phyloP scores from a whole-genome alignment of 2,113 vertebrate genomes.

The Bungarus multicinctus region DNA sequence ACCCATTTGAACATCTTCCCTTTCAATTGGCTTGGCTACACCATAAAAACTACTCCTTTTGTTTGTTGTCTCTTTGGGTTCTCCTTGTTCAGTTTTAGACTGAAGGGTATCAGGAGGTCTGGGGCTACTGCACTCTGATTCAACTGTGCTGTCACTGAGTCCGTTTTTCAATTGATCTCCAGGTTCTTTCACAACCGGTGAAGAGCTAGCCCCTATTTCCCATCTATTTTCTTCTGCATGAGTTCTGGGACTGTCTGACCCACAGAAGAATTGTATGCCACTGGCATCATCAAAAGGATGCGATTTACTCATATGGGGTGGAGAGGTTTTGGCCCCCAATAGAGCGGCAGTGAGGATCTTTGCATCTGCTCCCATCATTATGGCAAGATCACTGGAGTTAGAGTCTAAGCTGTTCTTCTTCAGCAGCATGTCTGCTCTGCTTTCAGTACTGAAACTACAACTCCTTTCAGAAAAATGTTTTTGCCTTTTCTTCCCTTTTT shows the following conservation, averaged over 20 bases:
- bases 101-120: slow-evolving; percentile 21
- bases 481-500: slow-evolving; percentile 78
- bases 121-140: not conserved
- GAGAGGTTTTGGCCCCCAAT: slow-evolving; percentile 67
- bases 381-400: slow-evolving; percentile 82
- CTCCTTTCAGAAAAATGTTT: slow-evolving; percentile 88
- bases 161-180: slow-evolving; percentile 59
- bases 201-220: slow-evolving; percentile 61
- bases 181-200: slow-evolving; percentile 57
- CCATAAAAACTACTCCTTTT: slow-evolving; percentile 72
- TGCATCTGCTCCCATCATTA: slow-evolving; percentile 93
- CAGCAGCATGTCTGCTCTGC: slow-evolving; percentile 84
- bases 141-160: slow-evolving; percentile 30
- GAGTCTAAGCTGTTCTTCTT: slow-evolving; percentile 85
- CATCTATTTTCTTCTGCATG: slow-evolving; percentile 52
- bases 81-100: slow-evolving; percentile 33
- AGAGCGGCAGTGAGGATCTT: slow-evolving; percentile 90
- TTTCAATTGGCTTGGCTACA: slow-evolving; percentile 73
- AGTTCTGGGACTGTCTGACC: slow-evolving; percentile 23
- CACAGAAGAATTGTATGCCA: slow-evolving; percentile 49
- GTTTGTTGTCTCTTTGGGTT: slow-evolving; percentile 44
- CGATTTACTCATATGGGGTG: slow-evolving; percentile 35
- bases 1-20: slow-evolving; percentile 87
- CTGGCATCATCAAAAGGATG: slow-evolving; percentile 67
- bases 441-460: slow-evolving; percentile 93